Percentiles rank a stretch among this genome's conserved stretches.
Conservation (phyloP, 2,113 vertebrate genomes). For the Amphilophus citrinellus region DNA sequence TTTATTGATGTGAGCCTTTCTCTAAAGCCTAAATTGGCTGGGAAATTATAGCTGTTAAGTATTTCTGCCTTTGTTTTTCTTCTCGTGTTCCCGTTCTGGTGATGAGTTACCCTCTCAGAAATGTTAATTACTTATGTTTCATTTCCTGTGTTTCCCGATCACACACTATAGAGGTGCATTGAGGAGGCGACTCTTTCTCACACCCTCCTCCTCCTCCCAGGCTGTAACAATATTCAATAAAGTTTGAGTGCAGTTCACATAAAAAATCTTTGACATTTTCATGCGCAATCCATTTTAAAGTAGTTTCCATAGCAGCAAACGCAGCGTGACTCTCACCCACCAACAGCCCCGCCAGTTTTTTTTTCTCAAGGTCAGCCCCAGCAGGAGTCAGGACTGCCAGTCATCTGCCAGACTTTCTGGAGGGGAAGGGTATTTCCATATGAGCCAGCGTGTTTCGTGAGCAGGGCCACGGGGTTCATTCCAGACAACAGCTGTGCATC, state of each 20-base stretch:
- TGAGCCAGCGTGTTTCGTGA: slow-evolving; percentile 42
- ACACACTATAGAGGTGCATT: slow-evolving; percentile 17
- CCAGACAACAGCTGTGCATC: slow-evolving; percentile 61
- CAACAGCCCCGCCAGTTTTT: neutral
- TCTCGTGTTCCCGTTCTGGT: slow-evolving; percentile 45
- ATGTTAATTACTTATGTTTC: slow-evolving; percentile 70
- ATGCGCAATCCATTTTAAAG: neutral
- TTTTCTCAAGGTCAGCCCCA: slow-evolving; percentile 79
- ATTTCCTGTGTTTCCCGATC: slow-evolving; percentile 66
- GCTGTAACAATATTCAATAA: neutral
- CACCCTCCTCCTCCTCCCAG: slow-evolving; percentile 17
- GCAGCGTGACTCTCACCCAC: slow-evolving; percentile 28
- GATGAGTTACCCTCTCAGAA: slow-evolving; percentile 64
- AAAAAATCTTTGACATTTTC: neutral
- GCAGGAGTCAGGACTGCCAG: slow-evolving; percentile 78
- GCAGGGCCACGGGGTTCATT: slow-evolving; percentile 21
- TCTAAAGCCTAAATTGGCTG: slow-evolving; percentile 39
- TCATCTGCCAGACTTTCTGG: slow-evolving; percentile 83
- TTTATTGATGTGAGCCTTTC: slow-evolving; percentile 62
- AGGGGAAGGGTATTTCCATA: slow-evolving; percentile 86
- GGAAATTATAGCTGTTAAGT: slow-evolving; percentile 63
- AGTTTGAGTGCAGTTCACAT: neutral
- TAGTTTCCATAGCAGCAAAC: slow-evolving; percentile 69
- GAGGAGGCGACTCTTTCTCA: slow-evolving; percentile 22
- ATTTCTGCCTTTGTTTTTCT: slow-evolving; percentile 66